Evolutionary conservation across 1,140 invertebrate species (phyloP), one percentile per base, ranked within the genome.

Genomic region (Trichoplusia ni): DNA sequence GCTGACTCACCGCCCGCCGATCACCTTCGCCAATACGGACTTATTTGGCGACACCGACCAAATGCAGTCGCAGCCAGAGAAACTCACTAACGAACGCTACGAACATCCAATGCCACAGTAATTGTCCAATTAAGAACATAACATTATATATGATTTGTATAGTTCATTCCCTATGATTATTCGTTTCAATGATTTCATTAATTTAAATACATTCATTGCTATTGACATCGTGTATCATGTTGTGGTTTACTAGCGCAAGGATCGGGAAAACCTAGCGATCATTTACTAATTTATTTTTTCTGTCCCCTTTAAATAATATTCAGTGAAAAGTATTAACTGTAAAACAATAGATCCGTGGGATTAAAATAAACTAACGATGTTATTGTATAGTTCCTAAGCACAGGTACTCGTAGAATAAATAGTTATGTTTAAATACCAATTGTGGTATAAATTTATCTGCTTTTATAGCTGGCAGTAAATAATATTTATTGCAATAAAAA

Each of bases 1-100:
- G 58, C 69, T 86, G 86, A 89, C 59, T 89, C 86, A 89, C 63
- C 35, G 2, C 47, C 68, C 66, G 72, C 66, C 70, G 80, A 81
- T 89, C 79, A 85, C 86, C 86, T 89, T 87, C 86, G 69, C 54
- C 59, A 66, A 72, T 86, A 82, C 81, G 82, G 80, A 89, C 86
- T 77, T 89, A 89, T 89, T 89, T 89, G 86, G 86, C 63, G 81
- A 85, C 81, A 81, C 73, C 81, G 71, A 54, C 71, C 65, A 67
- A 78, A 84, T 79, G 74, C 75, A 79, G 60, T 64, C 31, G 51
- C 56, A 29, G 4, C 27, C 49, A 73, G 66, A 75, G 67, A 67
- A 70, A 71, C 69, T 72, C 66, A 31, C 27, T n/a, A n/a, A n/a
- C n/a, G n/a, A 13, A 54, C 61, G 18, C 5, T 53, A 53, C 47